Evolutionary conservation across 2,888 invertebrate species (phyloP), one percentile per base, ranked within the genome.

Genomic region (Tridacna crocea): DNA sequence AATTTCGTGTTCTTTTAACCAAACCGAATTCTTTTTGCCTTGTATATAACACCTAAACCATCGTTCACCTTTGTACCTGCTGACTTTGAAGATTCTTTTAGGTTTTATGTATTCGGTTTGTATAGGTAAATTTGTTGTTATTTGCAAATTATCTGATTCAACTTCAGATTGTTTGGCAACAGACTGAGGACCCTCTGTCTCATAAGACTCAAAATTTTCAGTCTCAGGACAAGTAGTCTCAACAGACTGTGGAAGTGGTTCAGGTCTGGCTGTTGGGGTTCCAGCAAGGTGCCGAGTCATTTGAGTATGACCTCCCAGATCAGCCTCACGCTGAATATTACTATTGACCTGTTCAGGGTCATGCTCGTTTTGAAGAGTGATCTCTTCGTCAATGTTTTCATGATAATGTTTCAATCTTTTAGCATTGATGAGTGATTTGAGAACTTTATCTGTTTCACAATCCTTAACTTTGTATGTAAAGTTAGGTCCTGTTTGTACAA

Each of bases 401-500:
- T 78, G 47, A 72, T 65, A 83, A 11, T 51, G 73, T 65, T 85
- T 85, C 24, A 85, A 51, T 36, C 74, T 75, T 10, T 24, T 47
- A 60, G 85, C 83, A 80, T 80, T 72, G 6, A 77, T 65, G 6
- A 73, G 22, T 22, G 78, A 47, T 36, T 55, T 63, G 1, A 19
- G 27, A 4, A 72, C 22, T 48, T 27, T 70, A 47, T n/a, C 13
- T 47, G 47, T 70, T 84, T 79, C 24, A 76, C 46, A 24, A 47
- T 77, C 48, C 15, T 74, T 58, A 0, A 86, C 70, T 48, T 79
- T 77, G 70, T 86, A 81, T 22, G 86, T 86, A 27, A 17, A 70
- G 22, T 70, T 70, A 13, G 47, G 47, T 19, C 70, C 70, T 47
- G 19, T 24, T 15, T 70, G 10, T 70, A 48, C 47, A 15, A 87